Base-by-base conservation (phyloP, 2,113 vertebrate genomes). In the Xiphias gladius region DNA sequence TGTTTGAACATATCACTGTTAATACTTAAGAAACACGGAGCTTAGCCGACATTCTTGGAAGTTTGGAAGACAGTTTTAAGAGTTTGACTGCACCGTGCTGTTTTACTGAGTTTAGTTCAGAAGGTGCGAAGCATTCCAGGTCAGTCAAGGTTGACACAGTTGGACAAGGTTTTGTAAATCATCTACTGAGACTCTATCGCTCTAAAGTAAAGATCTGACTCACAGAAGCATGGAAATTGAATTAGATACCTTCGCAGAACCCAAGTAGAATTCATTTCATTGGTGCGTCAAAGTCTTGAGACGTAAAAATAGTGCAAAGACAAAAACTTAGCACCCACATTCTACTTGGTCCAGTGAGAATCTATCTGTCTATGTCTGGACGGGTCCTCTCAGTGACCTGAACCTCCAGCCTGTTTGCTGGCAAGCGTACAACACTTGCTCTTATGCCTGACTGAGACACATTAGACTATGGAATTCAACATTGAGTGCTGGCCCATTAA, bases 401-500 rank as follows among this genome's bases (percentile, higher is more conserved):
- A 88, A 87, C 84, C 79, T 85, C 46, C 80, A 73, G 91, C 57
- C 82, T 83, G 84, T 85, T 91, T 75, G 62, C 81, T 91, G 91
- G 91, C 93, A 91, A 61, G 65, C 39, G 64, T 84, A 85, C 90
- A 93, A 76, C 89, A 86, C 90, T 86, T 74, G 79, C 89, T 93
- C 82, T 88, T 89, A 91, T 92, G 94, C 89, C 86, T 91, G 80
- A 91, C 90, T 90, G 91, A 91, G 91, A 93, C 91, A 93, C 92
- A 94, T 93, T 92, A 94, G 91, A 83, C 92, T 89, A 88, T 92
- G 92, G 90, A 94, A 94, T 93, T 93, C 87, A 89, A 93, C 92
- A 93, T 94, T 89, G 91, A 93, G 91, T 76, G 82, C 85, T 79
- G 92, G 92, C 81, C 86, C 94, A 93, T 94, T 94, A 93, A 93